Base-by-base conservation (phyloP, 2,888 invertebrate genomes). In the Tetropium fuscum region DNA sequence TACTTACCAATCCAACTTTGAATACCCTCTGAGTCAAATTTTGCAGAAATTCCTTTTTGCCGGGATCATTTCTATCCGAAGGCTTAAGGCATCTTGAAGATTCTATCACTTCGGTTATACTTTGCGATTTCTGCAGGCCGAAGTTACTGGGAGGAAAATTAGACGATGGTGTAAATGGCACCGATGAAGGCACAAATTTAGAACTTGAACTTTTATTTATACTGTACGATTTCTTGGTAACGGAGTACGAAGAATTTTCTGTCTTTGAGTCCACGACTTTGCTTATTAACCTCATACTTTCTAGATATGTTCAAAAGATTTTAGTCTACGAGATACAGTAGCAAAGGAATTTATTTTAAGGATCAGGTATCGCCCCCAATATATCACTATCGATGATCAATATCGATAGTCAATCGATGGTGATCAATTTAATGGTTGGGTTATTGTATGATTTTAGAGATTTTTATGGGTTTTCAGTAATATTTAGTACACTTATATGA, bases 51-150 rank as follows among this genome's bases (percentile, higher is more conserved):
- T 89, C 88, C 79, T 88, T 88, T 82, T 94, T 94, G 70, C 84
- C 84, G 0, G 94, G 93, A 82, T 95, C 93, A 77, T 89, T 90
- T 81, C 88, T 87, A 82, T 95, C 94, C 1, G 94, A 94, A 1
- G 94, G 94, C 75, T 92, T 93, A 82, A 92, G 93, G 25, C 94
- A 93, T 20, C 93, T 85, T 65, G 87, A 86, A 48, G 87, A 88
- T 75, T 92, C 87, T 61, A 92, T 84, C 10, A 87, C 84, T 76
- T 88, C 88, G 70, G 78, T 70, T 15, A 70, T 74, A 58, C 80
- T 82, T 32, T 73, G 71, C 5, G 80, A 80, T 66, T 74, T 79
- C 62, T 74, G 73, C 13, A 81, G 60, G 3, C 66, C 71, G 56
- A 68, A 75, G 32, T 45, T 40, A 18, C 22, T 36, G 15, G 53